Conservation (phyloP, 2,888 invertebrate species). For the Hipparchia semele region DNA sequence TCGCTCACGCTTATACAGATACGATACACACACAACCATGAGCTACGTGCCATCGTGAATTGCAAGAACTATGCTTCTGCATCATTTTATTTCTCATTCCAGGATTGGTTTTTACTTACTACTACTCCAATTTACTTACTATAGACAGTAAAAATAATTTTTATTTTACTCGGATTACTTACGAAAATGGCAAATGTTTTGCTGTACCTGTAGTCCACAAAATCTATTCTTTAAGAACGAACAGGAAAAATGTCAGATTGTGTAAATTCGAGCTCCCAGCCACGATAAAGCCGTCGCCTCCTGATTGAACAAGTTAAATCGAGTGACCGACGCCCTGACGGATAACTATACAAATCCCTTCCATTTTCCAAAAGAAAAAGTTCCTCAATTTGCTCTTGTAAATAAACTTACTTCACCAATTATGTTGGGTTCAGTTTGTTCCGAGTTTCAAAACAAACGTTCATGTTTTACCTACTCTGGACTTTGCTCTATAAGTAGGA, state of each 20-base stretch:
- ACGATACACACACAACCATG: too few relatives aligned
- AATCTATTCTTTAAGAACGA: background rate
- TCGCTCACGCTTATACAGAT: too few relatives aligned
- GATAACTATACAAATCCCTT: conserved; percentile 25
- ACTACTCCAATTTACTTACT: too few relatives aligned
- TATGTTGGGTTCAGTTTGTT: conserved; percentile 17
- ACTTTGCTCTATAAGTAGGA: too few relatives aligned
- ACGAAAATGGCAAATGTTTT: background rate
- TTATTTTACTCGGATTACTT: background rate
- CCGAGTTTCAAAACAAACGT: conserved; percentile 15
- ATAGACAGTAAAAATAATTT: too few relatives aligned
- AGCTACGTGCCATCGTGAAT: too few relatives aligned
- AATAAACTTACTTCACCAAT: conserved; percentile 18
- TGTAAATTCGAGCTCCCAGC: conserved; percentile 1
- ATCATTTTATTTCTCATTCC: too few relatives aligned
- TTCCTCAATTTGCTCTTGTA: conserved; percentile 10
- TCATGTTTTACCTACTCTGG: background rate
- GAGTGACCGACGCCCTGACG: conserved; percentile 28
- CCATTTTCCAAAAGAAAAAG: conserved; percentile 19
- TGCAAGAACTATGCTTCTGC: too few relatives aligned
- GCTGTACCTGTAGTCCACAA: too few relatives aligned
- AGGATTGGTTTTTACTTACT: too few relatives aligned
- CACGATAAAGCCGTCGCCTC: background rate
- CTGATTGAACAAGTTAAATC: conserved; percentile 37
- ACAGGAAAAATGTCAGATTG: background rate